A percentile compares a stretch with the other conserved stretches of the same genome.
phyloP scores from a whole-genome alignment of 2,797 vertebrate genomes.

The Sebastes kiyomatsui region DNA sequence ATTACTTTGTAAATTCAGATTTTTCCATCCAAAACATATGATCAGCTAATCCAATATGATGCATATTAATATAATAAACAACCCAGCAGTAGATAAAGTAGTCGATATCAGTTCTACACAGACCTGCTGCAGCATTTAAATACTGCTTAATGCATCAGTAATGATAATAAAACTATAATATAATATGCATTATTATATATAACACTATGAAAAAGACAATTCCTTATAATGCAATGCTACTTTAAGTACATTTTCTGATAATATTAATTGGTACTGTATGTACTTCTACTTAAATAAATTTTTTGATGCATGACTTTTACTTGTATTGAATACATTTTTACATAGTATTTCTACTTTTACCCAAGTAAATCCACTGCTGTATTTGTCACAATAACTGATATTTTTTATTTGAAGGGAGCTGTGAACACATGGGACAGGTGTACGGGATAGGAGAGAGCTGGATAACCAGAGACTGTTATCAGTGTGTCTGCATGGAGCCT shows the following conservation, averaged over 20 bases:
- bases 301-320: not conserved
- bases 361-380: not conserved
- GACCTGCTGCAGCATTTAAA: not conserved
- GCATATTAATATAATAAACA: not conserved
- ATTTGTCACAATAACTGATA: not conserved
- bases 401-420: conserved; percentile 66
- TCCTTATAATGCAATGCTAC: not conserved
- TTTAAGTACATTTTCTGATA: too few relatives aligned
- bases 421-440: conserved; percentile 77
- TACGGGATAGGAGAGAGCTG: conserved; percentile 82
- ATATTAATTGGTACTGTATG: too few relatives aligned
- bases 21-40: not conserved
- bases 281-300: too few relatives aligned
- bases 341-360: not conserved
- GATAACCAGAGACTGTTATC: conserved; percentile 79
- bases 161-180: not conserved
- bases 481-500: conserved; percentile 85
- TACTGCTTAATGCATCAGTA: not conserved
- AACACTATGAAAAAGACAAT: not conserved
- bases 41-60: not conserved
- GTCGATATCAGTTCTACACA: not conserved
- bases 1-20: not conserved
- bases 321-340: not conserved
- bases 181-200: not conserved
- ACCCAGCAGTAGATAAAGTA: not conserved